phyloP scores from a whole-genome alignment of 2,797 vertebrate species.

The Borostomias antarcticus region DNA sequence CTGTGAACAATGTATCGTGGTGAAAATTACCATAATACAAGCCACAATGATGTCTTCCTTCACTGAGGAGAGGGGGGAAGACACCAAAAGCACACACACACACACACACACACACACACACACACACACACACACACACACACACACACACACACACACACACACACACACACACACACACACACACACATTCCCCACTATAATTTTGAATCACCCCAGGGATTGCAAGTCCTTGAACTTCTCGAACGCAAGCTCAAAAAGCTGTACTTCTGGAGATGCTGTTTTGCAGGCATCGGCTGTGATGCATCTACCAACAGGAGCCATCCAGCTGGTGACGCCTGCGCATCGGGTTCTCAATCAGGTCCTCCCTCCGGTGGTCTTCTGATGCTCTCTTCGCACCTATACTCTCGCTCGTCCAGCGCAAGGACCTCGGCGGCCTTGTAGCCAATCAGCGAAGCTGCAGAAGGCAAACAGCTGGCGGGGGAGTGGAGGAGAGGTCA shows the following conservation, averaged over 20 bases:
- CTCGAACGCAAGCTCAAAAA: no score
- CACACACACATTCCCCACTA: no score
- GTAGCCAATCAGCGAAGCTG: slow-evolving; percentile 28
- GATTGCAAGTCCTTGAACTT: no score
- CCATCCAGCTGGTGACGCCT: slow-evolving; percentile 24
- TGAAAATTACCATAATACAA: slow-evolving; percentile 4
- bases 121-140: no score
- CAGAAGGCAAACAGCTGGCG: slow-evolving; percentile 55
- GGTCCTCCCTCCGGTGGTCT: slow-evolving; percentile 21
- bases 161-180: no score
- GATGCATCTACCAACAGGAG: slow-evolving; percentile 4
- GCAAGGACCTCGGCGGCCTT: slow-evolving; percentile 18
- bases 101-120: no score
- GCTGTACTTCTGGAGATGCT: no score
- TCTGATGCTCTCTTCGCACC: slow-evolving; percentile 27
- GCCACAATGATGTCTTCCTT: background rate
- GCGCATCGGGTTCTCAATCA: background rate
- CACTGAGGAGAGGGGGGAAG: no score
- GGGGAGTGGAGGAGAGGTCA: slow-evolving; percentile 47
- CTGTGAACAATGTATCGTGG: background rate
- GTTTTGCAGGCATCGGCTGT: no score
- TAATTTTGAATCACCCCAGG: no score
- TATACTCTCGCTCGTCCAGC: slow-evolving; percentile 8
- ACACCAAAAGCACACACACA: no score
- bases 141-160: no score